These are phyloP conservation scores for Dendrolimus kikuchii DNA, from an alignment of 1,140 invertebrate species.

Conservation along the genomic window DNA sequence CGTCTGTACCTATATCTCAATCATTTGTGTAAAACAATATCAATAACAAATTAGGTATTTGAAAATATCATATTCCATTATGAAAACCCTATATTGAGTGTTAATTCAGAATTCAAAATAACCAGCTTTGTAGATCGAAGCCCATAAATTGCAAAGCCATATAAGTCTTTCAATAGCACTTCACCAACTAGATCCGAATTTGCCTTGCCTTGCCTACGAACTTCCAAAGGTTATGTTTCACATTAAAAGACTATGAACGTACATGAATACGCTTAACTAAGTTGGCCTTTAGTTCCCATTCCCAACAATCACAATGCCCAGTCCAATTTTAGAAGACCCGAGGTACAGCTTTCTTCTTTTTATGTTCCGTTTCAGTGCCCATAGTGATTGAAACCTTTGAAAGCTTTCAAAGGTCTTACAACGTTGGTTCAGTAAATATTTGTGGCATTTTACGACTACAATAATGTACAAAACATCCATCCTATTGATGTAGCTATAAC, in stretches of 20 bases:
- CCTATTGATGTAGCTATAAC: slow-evolving; percentile 14
- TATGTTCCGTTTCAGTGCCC: slow-evolving; percentile 5
- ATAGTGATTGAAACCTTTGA: slow-evolving; percentile 9
- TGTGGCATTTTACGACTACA: slow-evolving; percentile 23
- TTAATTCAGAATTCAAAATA: too few species aligned
- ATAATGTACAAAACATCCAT: slow-evolving; percentile 15
- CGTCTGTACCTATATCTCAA: too few species aligned
- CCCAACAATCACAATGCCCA: neutral
- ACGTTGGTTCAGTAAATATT: slow-evolving; percentile 26
- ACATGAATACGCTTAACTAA: slow-evolving; percentile 1
- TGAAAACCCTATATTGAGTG: too few species aligned
- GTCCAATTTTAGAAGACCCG: slow-evolving; percentile 7
- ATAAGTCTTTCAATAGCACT: too few species aligned
- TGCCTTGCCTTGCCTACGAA: too few species aligned
- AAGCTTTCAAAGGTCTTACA: slow-evolving; percentile 7
- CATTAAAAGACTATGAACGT: neutral
- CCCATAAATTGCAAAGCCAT: too few species aligned
- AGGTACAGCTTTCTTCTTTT: slow-evolving; percentile 2
- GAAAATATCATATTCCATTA: too few species aligned
- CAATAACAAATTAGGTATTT: too few species aligned
- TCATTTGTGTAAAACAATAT: too few species aligned
- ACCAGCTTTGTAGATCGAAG: too few species aligned
- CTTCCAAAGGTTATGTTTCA: too few species aligned
- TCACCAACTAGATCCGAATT: too few species aligned
- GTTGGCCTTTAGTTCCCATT: slow-evolving; percentile 6